Conservation (phyloP, 2,113 vertebrate species). For the Etheostoma spectabile region DNA sequence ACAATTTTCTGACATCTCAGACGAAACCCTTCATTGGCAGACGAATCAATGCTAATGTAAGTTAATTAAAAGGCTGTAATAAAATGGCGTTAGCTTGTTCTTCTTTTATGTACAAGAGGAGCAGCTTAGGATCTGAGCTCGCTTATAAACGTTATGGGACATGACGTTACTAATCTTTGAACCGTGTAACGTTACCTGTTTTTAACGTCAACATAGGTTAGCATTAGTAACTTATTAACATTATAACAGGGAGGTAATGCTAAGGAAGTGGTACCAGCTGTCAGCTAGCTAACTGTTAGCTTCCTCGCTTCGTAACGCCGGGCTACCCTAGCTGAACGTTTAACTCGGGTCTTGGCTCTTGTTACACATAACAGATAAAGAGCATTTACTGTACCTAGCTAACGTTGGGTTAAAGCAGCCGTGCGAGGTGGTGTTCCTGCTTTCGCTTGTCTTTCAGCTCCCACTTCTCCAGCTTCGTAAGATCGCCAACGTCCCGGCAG, state of each 20-base stretch:
- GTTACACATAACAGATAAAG: background rate
- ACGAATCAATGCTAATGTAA: background rate
- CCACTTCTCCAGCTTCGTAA: constrained; percentile 8
- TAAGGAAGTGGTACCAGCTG: background rate
- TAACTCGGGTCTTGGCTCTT: background rate
- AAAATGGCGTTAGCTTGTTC: background rate
- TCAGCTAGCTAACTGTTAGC: constrained; percentile 37
- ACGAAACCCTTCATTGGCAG: too few relatives aligned
- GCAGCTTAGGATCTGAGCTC: background rate
- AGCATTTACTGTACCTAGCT: background rate
- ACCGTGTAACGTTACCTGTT: too few relatives aligned
- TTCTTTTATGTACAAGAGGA: background rate
- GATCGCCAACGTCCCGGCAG: background rate
- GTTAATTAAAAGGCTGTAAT: background rate
- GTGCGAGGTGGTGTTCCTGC: background rate
- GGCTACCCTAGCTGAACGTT: background rate
- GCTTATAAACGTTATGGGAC: too few relatives aligned
- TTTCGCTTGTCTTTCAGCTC: background rate
- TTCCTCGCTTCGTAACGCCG: background rate
- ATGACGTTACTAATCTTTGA: background rate
- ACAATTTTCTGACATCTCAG: too few relatives aligned
- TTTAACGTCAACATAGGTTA: background rate
- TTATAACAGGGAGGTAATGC: background rate
- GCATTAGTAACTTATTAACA: background rate
- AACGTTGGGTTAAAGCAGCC: background rate